Evolutionary conservation across 2,888 invertebrate genomes (phyloP), one percentile per base, ranked within the genome.

Genomic region (Eupithecia dodoneata): DNA sequence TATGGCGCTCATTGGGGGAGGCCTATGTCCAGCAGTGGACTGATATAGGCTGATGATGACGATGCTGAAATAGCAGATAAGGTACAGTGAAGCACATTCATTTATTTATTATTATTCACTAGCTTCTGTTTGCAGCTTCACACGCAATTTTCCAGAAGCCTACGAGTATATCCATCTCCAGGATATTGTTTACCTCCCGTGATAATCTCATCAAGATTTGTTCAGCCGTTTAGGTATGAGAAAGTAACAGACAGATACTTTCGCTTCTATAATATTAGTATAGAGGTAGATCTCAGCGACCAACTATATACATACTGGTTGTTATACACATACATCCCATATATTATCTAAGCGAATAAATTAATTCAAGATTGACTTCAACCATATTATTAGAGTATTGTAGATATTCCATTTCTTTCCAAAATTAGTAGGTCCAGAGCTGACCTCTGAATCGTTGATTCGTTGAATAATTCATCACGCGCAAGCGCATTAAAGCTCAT

Each of bases 401-500:
- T 73, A 73, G 75, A 75, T 72, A 30, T 63, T 6, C 41, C 66
- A 66, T 66, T 42, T 66, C 66, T 66, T 42, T 42, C 66, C 41
- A 79, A 75, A 79, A 80, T 81, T 75, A 74, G 72, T 77, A 67
- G 72, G 71, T 74, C 18, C 55, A 45, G n/a, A 75, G 30, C 15
- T 18, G 55, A 72, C 66, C 44, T 63, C 63, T 30, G 63, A 63
- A 63, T 63, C 66, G 65, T 67, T 67, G 30, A 65, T 73, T 76
- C 76, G 79, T 86, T 89, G 86, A 87, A 88, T 89, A 85, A 89
- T 89, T 89, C 89, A 89, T 86, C 74, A 72, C 73, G 81, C 83
- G 86, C 83, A 83, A 79, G 81, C 85, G 81, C 84, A 89, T 89
- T 88, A 89, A 84, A 45, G 84, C 85, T 86, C 87, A 89, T 89